A percentile compares a stretch with the other conserved stretches of the same genome.
Evolutionary conservation across 2,797 vertebrate genomes (phyloP).

Genomic region (Bovichtus variegatus): DNA sequence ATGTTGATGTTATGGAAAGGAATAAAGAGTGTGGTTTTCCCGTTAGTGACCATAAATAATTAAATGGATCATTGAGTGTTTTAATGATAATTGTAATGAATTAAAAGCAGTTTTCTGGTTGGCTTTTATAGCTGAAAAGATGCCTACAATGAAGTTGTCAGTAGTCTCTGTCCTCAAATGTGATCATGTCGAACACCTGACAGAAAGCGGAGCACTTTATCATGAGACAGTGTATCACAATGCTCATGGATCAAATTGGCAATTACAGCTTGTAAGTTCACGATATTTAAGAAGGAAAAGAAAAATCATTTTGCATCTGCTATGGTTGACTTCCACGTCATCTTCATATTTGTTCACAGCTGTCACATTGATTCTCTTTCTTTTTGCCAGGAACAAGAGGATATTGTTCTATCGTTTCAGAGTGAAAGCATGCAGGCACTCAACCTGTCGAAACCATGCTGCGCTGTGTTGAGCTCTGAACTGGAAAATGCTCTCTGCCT

Average conservation of each 20-base stretch:
- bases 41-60: constrained; percentile 4
- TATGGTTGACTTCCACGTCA: constrained; percentile 73
- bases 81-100: constrained; percentile 28
- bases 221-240: constrained; percentile 62
- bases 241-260: constrained; percentile 72
- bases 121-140: constrained; percentile 32
- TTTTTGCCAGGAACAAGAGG: constrained; percentile 70
- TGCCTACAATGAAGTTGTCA: constrained; percentile 16
- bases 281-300: constrained; percentile 37
- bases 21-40: constrained; percentile 2
- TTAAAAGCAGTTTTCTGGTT: constrained; percentile 35
- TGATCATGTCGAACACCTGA: constrained; percentile 55
- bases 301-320: constrained; percentile 69
- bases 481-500: constrained; percentile 74
- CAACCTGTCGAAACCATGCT: constrained; percentile 80
- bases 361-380: constrained; percentile 74
- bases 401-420: constrained; percentile 76
- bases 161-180: constrained; percentile 12
- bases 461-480: constrained; percentile 73
- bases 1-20: neutral
- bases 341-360: constrained; percentile 76
- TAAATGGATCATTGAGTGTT: constrained; percentile 11
- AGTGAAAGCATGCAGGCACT: constrained; percentile 81
- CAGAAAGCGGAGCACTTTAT: constrained; percentile 65
- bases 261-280: constrained; percentile 75